These are phyloP conservation scores for Disparrhopalites patrizii DNA, from an alignment of 2,888 invertebrate species.

Conservation along the genomic window DNA sequence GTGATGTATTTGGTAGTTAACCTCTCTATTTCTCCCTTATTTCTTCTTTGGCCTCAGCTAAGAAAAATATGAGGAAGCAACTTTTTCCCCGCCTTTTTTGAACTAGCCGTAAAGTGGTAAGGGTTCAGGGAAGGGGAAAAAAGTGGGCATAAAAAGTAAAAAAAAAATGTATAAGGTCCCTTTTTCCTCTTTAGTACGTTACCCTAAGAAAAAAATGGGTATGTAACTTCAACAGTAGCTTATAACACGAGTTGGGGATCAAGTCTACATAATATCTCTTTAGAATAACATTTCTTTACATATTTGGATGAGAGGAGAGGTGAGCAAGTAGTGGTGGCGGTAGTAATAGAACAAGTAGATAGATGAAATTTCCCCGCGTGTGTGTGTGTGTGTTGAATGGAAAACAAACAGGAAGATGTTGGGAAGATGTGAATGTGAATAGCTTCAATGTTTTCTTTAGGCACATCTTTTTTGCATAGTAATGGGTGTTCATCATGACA, in stretches of 20 bases:
- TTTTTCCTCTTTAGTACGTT: neutral
- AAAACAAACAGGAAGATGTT: conserved; percentile 33
- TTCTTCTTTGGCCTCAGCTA: too few relatives aligned
- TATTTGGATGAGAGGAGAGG: too few relatives aligned
- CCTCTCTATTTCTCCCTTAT: too few relatives aligned
- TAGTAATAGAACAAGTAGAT: too few relatives aligned
- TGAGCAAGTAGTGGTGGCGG: too few relatives aligned
- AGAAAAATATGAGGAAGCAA: too few relatives aligned
- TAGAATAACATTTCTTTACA: too few relatives aligned
- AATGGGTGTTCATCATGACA: conserved; percentile 42
- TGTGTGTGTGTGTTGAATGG: conserved; percentile 33
- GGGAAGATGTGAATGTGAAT: conserved; percentile 22
- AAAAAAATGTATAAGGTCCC: neutral
- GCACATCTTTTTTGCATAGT: conserved; percentile 44
- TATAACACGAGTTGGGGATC: conserved; percentile 23
- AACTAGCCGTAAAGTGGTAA: too few relatives aligned
- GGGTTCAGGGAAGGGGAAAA: neutral
- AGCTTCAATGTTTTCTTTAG: conserved; percentile 35
- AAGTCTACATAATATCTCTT: too few relatives aligned
- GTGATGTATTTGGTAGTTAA: too few relatives aligned
- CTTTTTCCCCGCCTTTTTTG: too few relatives aligned
- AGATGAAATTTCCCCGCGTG: conserved; percentile 24
- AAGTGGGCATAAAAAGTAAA: neutral
- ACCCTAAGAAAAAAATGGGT: neutral
- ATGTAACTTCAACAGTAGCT: neutral